Conservation (phyloP, 1,140 invertebrate species). For the Heliconius eleuchia region DNA sequence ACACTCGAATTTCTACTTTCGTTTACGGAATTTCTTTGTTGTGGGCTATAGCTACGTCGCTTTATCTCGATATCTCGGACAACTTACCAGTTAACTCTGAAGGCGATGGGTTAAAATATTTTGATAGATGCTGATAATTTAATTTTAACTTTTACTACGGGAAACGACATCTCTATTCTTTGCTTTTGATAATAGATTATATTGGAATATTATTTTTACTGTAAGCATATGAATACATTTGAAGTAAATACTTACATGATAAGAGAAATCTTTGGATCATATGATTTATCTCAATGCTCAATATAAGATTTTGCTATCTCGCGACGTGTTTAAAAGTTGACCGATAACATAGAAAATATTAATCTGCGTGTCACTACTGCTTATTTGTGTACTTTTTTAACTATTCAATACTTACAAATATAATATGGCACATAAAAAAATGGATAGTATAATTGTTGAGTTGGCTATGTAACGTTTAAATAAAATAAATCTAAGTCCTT, state of each 20-base stretch:
- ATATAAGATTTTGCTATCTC: not conserved
- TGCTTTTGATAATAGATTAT: slow-evolving; percentile 11
- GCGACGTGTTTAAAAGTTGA: not conserved
- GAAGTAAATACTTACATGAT: not conserved
- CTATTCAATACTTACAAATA: no score
- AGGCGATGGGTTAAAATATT: slow-evolving; percentile 34
- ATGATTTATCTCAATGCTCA: slow-evolving; percentile 1
- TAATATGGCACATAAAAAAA: no score
- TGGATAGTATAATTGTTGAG: no score
- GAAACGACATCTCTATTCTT: not conserved
- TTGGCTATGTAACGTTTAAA: no score
- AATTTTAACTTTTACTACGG: slow-evolving; percentile 15
- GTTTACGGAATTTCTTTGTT: slow-evolving; percentile 49
- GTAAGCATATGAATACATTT: not conserved
- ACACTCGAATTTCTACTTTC: slow-evolving; percentile 48
- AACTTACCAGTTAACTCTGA: slow-evolving; percentile 31
- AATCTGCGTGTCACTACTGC: not conserved
- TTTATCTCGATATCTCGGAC: slow-evolving; percentile 31
- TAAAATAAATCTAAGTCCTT: no score
- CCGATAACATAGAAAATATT: not conserved
- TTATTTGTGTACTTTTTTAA: no score
- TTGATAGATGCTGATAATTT: slow-evolving; percentile 25
- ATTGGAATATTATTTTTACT: not conserved
- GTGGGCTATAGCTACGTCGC: slow-evolving; percentile 9
- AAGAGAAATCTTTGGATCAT: slow-evolving; percentile 4